Percentiles rank a stretch among this genome's conserved stretches.
Evolutionary conservation across 2,113 vertebrate species (phyloP).

Genomic region (Phylloscopus whistleri): DNA sequence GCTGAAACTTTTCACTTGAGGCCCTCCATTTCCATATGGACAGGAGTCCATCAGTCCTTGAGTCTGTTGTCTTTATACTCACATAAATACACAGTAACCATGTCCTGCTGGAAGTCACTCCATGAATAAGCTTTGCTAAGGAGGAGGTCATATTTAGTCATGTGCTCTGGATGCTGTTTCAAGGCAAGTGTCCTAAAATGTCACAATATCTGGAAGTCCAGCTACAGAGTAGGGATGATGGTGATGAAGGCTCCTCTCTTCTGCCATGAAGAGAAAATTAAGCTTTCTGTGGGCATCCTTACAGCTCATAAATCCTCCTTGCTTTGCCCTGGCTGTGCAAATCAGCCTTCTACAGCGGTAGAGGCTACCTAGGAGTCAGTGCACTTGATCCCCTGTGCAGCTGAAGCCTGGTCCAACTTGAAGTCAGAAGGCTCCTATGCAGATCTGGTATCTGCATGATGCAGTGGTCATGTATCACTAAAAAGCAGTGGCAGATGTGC

Average conservation of each 20-base stretch:
- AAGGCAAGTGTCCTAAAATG: neutral
- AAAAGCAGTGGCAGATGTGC: neutral
- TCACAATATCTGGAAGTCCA: neutral
- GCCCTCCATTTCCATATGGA: neutral
- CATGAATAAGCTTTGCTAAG: neutral
- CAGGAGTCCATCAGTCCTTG: neutral
- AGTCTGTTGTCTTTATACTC: neutral
- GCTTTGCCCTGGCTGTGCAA: neutral
- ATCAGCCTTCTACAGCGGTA: neutral
- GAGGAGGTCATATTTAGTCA: neutral
- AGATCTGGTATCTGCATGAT: neutral
- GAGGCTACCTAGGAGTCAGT: neutral
- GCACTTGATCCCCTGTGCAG: neutral
- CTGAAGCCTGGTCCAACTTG: neutral
- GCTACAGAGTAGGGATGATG: neutral
- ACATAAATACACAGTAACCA: neutral
- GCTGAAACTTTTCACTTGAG: neutral
- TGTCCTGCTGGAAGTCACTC: neutral
- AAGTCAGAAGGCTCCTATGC: neutral
- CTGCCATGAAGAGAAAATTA: neutral
- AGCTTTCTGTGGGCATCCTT: neutral
- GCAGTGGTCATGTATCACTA: neutral
- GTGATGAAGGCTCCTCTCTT: neutral
- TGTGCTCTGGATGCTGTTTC: rapidly evolving
- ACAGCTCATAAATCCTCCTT: neutral